Evolutionary conservation across 2,888 invertebrate genomes (phyloP).

Genomic region (Drosophila nr. medialis): DNA sequence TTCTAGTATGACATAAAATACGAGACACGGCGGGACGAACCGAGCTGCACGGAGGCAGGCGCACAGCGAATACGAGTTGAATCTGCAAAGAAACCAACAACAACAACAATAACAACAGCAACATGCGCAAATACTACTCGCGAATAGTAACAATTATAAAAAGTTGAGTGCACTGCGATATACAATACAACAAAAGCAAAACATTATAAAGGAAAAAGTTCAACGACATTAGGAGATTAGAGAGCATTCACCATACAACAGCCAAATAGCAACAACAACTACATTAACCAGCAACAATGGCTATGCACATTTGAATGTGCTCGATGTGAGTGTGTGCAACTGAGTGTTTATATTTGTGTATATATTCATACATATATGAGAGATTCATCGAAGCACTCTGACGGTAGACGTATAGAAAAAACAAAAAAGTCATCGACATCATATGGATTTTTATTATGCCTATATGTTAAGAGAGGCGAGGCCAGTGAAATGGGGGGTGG

Average conservation of each 20-base stretch:
- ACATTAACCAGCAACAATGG: constrained; percentile 20
- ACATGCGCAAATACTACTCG: constrained; percentile 55
- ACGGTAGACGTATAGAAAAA: constrained; percentile 49
- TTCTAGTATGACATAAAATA: constrained; percentile 70
- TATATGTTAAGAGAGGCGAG: constrained; percentile 38
- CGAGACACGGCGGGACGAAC: constrained; percentile 28
- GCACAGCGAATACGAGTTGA: constrained; percentile 33
- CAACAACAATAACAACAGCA: constrained; percentile 20
- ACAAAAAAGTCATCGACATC: constrained; percentile 75
- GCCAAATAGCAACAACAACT: constrained; percentile 38
- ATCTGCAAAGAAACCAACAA: constrained; percentile 49
- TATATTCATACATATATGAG: constrained; percentile 14
- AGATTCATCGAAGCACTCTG: constrained; percentile 59
- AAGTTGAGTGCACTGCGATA: constrained; percentile 58
- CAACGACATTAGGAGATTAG: constrained; percentile 79
- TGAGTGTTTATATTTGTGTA: constrained; percentile 18
- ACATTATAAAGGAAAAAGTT: constrained; percentile 56
- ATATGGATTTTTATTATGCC: constrained; percentile 67
- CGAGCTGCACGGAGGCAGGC: constrained; percentile 4
- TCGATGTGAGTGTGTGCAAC: constrained; percentile 11
- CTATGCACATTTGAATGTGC: constrained; percentile 70
- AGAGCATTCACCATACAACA: constrained; percentile 62
- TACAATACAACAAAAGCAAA: constrained; percentile 28
- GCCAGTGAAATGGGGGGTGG: constrained; percentile 5
- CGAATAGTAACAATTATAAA: constrained; percentile 47